Conservation (phyloP, 2,888 invertebrate genomes). For the Terebella lapidaria region DNA sequence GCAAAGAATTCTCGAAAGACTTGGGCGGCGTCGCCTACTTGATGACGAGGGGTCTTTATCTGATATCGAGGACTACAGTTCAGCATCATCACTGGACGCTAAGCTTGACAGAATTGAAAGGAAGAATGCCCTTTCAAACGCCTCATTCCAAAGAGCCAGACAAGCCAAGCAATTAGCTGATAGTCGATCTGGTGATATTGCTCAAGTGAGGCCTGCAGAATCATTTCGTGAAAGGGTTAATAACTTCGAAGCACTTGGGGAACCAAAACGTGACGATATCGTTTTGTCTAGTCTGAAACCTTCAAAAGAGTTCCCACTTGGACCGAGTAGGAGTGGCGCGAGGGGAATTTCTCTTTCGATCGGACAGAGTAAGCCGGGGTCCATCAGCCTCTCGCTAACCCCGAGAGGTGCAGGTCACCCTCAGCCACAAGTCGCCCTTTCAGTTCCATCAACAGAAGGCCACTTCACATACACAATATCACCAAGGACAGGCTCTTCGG, state of each 20-base stretch:
- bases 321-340: neutral
- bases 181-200: neutral
- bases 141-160: neutral
- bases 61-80: neutral
- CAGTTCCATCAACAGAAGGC: conserved; percentile 11
- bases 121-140: conserved; percentile 16
- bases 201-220: neutral
- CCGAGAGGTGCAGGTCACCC: neutral
- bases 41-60: conserved; percentile 1
- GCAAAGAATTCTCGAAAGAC: conserved; percentile 6
- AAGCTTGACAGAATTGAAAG: conserved; percentile 18
- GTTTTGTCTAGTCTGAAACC: neutral
- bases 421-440: conserved; percentile 7
- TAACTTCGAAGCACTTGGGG: conserved; percentile 1
- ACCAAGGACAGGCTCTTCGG: neutral
- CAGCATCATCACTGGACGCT: conserved; percentile 12
- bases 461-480: conserved; percentile 17
- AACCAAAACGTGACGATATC: neutral
- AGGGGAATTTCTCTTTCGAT: neutral
- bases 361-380: neutral
- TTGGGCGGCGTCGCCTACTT: neutral
- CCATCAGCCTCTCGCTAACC: conserved; percentile 19
- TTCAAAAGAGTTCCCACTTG: neutral
- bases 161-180: neutral
- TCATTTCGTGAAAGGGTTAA: conserved; percentile 2